phyloP scores from a whole-genome alignment of 1,140 invertebrate genomes.

The Atta colombica region DNA sequence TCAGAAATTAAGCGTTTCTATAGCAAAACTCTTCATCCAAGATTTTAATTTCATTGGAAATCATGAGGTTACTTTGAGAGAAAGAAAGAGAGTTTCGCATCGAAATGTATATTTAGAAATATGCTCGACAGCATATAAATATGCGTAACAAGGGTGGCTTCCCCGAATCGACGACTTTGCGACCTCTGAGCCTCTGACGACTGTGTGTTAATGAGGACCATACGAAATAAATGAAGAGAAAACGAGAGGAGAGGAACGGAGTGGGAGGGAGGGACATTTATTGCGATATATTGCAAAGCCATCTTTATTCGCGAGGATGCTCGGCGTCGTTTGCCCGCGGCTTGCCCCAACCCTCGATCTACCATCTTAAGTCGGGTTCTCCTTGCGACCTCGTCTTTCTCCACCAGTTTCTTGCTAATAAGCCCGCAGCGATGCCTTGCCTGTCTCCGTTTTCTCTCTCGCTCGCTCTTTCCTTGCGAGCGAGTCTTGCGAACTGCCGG shows the following conservation, averaged over 20 bases:
- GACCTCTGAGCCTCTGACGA: neutral
- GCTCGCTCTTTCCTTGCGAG: neutral
- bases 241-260: neutral
- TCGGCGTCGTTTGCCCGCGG: slow-evolving; percentile 28
- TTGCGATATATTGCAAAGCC: slow-evolving; percentile 76
- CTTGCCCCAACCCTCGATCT: slow-evolving; percentile 31
- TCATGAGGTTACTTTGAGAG: neutral
- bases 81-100: neutral
- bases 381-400: slow-evolving; percentile 62
- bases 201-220: slow-evolving; percentile 69
- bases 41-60: too few relatives aligned
- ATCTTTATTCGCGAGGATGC: slow-evolving; percentile 72
- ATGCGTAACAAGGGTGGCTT: slow-evolving; percentile 54
- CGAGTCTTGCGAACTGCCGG: neutral
- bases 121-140: slow-evolving; percentile 46
- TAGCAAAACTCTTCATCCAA: too few relatives aligned
- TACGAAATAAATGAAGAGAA: slow-evolving; percentile 67
- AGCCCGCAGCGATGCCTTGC: slow-evolving; percentile 56
- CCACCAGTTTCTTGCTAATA: slow-evolving; percentile 73
- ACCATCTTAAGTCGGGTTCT: slow-evolving; percentile 7
- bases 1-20: too few relatives aligned
- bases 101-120: neutral
- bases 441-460: neutral
- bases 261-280: slow-evolving; percentile 56
- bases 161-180: neutral